Evolutionary conservation across 2,113 vertebrate genomes (phyloP).

Genomic region (Terrapene triunguis): DNA sequence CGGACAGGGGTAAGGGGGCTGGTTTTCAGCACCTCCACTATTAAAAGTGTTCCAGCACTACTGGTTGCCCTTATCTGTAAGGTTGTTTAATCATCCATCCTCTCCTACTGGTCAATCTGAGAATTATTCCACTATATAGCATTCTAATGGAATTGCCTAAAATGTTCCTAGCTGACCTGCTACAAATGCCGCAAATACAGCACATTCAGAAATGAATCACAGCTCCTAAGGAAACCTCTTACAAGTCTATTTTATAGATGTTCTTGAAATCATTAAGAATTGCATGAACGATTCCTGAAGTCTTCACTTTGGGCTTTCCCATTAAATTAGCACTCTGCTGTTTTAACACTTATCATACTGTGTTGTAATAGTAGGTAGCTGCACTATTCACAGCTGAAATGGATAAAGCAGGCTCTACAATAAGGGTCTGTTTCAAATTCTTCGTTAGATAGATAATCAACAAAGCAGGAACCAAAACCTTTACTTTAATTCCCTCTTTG

Average conservation of each 20-base stretch:
- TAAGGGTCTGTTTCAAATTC: not conserved
- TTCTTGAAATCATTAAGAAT: slow-evolving; percentile 9
- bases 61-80: not conserved
- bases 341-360: not conserved
- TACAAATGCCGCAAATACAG: not conserved
- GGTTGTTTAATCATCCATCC: not conserved
- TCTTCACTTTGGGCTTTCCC: not conserved
- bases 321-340: slow-evolving; percentile 1
- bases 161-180: not conserved
- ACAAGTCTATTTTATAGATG: not conserved
- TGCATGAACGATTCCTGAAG: not conserved
- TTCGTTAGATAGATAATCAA: not conserved
- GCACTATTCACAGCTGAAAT: not conserved
- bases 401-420: not conserved
- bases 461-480: not conserved
- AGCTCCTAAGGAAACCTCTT: not conserved
- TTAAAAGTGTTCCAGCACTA: no score
- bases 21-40: no score
- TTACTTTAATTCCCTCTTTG: not conserved
- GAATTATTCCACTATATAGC: not conserved
- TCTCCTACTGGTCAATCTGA: not conserved
- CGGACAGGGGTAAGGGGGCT: no score
- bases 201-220: not conserved
- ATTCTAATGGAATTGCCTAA: not conserved
- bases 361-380: not conserved